These are phyloP conservation scores for Sarotherodon lohbergeri DNA, from an alignment of 2,113 vertebrate species.

Conservation along the genomic window DNA sequence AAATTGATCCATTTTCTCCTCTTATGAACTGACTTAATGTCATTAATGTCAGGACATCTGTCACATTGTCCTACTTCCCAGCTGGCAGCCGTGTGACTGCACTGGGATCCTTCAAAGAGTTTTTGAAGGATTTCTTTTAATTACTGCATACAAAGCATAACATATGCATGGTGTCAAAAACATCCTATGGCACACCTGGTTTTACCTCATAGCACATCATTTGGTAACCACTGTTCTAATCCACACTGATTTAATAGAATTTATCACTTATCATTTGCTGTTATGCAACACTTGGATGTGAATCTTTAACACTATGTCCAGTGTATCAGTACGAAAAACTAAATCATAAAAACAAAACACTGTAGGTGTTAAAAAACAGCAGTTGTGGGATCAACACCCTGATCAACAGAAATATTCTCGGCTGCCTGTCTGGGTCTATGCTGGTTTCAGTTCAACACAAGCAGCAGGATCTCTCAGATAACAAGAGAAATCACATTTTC, in stretches of 20 bases:
- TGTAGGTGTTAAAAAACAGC: not conserved
- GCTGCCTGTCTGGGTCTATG: not conserved
- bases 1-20: not conserved
- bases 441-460: slow-evolving; percentile 10
- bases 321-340: not conserved
- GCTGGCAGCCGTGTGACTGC: not conserved
- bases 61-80: not conserved
- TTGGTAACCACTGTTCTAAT: not conserved
- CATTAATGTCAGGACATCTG: not conserved
- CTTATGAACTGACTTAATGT: not conserved
- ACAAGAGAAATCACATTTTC: slow-evolving; percentile 10
- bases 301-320: not conserved
- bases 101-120: not conserved
- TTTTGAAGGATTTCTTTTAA: not conserved
- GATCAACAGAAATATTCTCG: not conserved
- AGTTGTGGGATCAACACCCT: not conserved
- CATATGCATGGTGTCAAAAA: not conserved
- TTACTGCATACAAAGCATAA: not conserved
- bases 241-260: not conserved
- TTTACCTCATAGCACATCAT: not conserved
- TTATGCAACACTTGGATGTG: not conserved
- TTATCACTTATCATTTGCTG: not conserved
- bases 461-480: not conserved
- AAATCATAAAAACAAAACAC: not conserved
- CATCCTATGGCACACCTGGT: not conserved